Conservation (phyloP, 2,113 vertebrate genomes). For the Smithornis capensis region DNA sequence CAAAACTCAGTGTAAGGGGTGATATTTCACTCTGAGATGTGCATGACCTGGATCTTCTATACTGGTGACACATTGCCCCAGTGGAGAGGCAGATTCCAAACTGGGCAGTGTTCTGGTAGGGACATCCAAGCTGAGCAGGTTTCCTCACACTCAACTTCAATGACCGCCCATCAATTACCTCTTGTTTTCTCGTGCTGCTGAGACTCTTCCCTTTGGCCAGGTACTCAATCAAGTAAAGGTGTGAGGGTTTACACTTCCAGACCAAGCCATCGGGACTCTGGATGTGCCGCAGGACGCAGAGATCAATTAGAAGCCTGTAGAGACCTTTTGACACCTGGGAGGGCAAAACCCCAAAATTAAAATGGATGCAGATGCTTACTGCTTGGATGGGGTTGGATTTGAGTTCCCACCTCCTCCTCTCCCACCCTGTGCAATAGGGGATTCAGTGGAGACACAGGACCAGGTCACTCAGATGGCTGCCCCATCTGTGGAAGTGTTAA, state of each 20-base stretch:
- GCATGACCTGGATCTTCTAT: not conserved
- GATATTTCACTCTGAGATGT: not conserved
- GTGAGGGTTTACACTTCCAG: conserved; percentile 73
- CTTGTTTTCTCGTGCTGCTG: conserved; percentile 18
- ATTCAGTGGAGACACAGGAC: not conserved
- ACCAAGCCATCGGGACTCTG: conserved; percentile 68
- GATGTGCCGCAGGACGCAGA: conserved; percentile 65
- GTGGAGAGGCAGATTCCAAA: too few species aligned
- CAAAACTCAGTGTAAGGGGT: not conserved
- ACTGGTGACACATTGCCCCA: not conserved
- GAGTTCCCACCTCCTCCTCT: not conserved
- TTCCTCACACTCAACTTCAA: not conserved
- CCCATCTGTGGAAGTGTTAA: not conserved
- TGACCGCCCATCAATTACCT: conserved; percentile 13
- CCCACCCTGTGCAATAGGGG: too few species aligned
- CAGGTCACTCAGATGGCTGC: not conserved
- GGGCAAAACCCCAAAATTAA: not conserved
- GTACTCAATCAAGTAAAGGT: conserved; percentile 75
- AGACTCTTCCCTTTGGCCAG: not conserved
- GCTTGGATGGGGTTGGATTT: not conserved
- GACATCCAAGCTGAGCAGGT: not conserved
- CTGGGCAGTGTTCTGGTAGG: accelerated
- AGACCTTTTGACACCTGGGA: conserved; percentile 73
- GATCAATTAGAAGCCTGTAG: conserved; percentile 56
- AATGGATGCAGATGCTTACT: not conserved